Base-by-base conservation (phyloP, 1,140 invertebrate species). In the Linepithema humile region DNA sequence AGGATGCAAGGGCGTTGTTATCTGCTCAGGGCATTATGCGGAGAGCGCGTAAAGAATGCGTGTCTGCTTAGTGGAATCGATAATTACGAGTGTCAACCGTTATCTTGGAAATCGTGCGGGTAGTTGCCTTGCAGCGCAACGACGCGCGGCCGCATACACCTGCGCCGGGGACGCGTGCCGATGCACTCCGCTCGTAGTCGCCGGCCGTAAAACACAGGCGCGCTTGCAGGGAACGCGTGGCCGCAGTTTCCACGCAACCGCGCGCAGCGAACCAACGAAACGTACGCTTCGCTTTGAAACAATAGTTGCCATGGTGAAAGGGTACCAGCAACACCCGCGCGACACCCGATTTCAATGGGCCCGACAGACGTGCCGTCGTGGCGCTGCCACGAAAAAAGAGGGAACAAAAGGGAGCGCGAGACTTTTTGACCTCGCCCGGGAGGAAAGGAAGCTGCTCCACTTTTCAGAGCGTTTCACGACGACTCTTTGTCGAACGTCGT, bases 71-170 rank as follows among this genome's bases (percentile, higher is more conserved):
- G 85, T 60, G 72, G 73, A 86, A 60, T 15, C 60, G 72, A 91
- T 92, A 93, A 93, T 93, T 93, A 93, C 89, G 78, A 85, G 82
- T 88, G 92, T 94, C 91, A 91, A 84, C 88, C 88, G 91, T 92
- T 94, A 94, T 94, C 94, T 91, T 91, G 83, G 82, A 89, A 93
- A 94, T 94, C 94, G 93, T 94, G 93, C 94, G 94, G 94, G 94
- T 93, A 94, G 90, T 15, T 78, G 80, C 45, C 64, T 83, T 87
- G 87, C 88, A 84, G 74, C 45, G 85, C 75, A 78, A 85, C 83
- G 82, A 89, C 72, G 80, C 83, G 78, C 53, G 62, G 29, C 50
- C 82, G 50, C 20, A 88, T 86, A 86, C 94, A 93, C 93, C 93
- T 94, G 92, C 90, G 73, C 29, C 38, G 82, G 53, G 26, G 43